Base-by-base conservation (phyloP, 2,797 vertebrate species). In the Pseudopleuronectes americanus region DNA sequence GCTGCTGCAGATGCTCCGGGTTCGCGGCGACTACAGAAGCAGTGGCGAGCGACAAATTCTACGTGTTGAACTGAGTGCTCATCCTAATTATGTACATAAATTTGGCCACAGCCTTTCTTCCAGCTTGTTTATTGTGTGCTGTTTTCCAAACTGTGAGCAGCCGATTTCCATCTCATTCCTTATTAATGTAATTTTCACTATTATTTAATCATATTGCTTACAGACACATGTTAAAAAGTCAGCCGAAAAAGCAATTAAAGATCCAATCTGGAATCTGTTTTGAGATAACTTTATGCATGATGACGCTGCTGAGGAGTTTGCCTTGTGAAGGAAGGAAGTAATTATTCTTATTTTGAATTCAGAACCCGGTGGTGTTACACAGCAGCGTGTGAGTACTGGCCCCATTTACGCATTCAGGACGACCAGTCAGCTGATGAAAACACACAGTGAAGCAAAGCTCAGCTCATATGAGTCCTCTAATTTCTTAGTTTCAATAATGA, bases 181-280 rank as follows among this genome's bases (percentile, higher is more conserved):
- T 94, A 94, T 94, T 94, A 93, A 94, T 93, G 89, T 84, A 64
- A 92, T 92, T 93, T 93, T 93, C 85, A 78, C 85, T 85, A 90
- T 94, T 92, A 94, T 94, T 93, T 93, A 94, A 94, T 93, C 91
- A 92, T 84, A 88, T 89, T 90, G 90, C 93, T 93, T 90, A 92
- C 91, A 93, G 90, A 94, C 91, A 91, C 88, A 76, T 91, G 93
- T 88, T 93, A 89, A 90, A 92, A 93, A 91, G 90, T 91, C 89
- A 77, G 70, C 89, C 86, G 87, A 75, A 92, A 93, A 93, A 92
- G 91, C 90, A 93, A 93, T 93, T 93, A 93, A 86, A 90, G 76
- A 85, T 84, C 81, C 86, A 87, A 85, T 90, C 81, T 83, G 76
- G 74, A 77, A 81, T 82, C 63, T 85, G 83, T 79, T 85, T 86